These are phyloP conservation scores for Rosalia funebris DNA, from an alignment of 2,888 invertebrate genomes.

Conservation along the genomic window DNA sequence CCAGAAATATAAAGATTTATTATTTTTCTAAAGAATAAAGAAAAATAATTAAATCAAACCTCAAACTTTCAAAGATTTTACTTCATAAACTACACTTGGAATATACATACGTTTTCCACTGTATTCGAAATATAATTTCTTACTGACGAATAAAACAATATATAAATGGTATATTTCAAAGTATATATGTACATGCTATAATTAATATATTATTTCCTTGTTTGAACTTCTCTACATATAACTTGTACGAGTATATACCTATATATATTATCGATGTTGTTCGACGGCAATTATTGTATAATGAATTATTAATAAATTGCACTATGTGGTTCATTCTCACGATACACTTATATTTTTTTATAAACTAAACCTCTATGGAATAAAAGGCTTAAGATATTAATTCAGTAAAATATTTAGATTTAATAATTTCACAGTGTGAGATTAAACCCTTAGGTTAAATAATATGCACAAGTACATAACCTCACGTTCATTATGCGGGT, in stretches of 20 bases:
- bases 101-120: too few species aligned
- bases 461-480: constrained; percentile 20
- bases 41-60: too few species aligned
- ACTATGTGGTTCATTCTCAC: constrained; percentile 36
- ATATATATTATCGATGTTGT: constrained; percentile 5
- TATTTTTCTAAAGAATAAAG: too few species aligned
- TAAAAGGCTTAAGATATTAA: constrained; percentile 38
- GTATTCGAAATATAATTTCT: too few species aligned
- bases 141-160: too few species aligned
- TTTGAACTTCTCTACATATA: not conserved
- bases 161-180: too few species aligned
- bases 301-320: constrained; percentile 28
- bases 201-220: constrained; percentile 15
- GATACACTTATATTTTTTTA: constrained; percentile 30
- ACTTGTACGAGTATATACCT: not conserved
- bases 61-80: too few species aligned
- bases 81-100: too few species aligned
- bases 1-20: too few species aligned
- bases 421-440: constrained; percentile 56
- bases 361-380: constrained; percentile 29
- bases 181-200: not conserved
- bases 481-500: constrained; percentile 42
- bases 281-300: constrained; percentile 27
- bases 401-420: constrained; percentile 54
- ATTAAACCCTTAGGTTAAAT: constrained; percentile 38